These are phyloP conservation scores for Adelphocoris suturalis DNA, from an alignment of 2,888 invertebrate genomes.

Conservation along the genomic window DNA sequence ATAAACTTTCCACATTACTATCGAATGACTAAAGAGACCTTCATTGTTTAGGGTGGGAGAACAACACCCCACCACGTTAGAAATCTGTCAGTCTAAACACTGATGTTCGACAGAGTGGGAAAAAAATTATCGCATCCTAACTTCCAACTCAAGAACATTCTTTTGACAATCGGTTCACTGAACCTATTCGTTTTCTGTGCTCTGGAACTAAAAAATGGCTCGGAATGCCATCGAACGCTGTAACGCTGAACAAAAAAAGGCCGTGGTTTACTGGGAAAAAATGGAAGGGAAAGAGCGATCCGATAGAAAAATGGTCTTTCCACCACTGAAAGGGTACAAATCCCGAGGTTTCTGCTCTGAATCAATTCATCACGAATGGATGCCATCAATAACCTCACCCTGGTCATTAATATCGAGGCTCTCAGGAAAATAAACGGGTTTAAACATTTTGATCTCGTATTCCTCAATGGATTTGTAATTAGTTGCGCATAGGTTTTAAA, in stretches of 20 bases:
- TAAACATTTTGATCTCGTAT: neutral
- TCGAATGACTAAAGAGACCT: no score
- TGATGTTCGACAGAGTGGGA: neutral
- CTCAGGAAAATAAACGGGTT: neutral
- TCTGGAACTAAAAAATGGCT: neutral
- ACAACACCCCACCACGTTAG: no score
- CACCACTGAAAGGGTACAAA: neutral
- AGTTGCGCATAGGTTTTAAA: no score
- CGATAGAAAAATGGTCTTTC: neutral
- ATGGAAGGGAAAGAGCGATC: neutral
- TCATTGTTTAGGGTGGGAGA: no score
- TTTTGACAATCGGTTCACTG: neutral
- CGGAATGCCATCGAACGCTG: neutral
- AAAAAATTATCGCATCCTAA: neutral
- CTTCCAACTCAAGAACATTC: neutral
- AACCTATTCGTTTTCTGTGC: neutral
- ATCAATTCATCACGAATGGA: constrained; percentile 17
- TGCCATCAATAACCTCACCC: neutral
- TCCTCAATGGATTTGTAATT: no score
- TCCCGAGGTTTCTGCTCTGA: neutral
- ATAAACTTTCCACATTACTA: no score
- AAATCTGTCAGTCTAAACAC: no score
- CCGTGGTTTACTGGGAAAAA: neutral
- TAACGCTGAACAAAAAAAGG: neutral
- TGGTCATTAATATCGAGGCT: neutral